Evolutionary conservation across 2,113 vertebrate genomes (phyloP), one percentile per base, ranked within the genome.

Genomic region (Halichoeres trimaculatus): DNA sequence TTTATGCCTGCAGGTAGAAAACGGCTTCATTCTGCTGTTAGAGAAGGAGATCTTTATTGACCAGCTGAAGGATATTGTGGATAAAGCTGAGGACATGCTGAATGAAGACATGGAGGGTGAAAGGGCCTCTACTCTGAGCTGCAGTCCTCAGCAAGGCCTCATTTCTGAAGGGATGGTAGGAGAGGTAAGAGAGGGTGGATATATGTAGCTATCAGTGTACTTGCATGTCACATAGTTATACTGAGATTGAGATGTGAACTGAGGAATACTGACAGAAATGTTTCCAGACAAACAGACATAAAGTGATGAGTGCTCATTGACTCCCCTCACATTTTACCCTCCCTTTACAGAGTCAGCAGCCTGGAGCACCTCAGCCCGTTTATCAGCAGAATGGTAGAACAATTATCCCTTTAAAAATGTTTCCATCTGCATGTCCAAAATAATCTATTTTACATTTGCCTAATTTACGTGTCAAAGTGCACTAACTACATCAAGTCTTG

Each of bases 1-100:
- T 38, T 3, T 76, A 10, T 63, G 54, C 41, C 60, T 80, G 2
- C 53, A 99, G 98, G 98, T 98, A 22, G 98, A 98, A 74, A 98
- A 99, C 23, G 97, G 96, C 72, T 99, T 99, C 76, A 99, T 99
- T 89, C 83, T 99, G 58, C 94, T 90, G 19, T 90, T 94, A 1
- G 98, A 99, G 87, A 97, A 98, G 72, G 98, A 99, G 86, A 95
- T 95, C 0, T 99, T 99, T 63, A 99, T 99, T 10, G 98, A 99
- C 73, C 98, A 99, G 89, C 95, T 99, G 79, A 99, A 99, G 86
- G 98, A 99, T 65, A 96, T 99, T 23, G 96, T 99, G 78, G 98
- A 99, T 90, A 99, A 99, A 90, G 98, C 97, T 2, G 98, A 99
- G 89, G 98, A 99, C 89, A 96, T 99, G 96, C 93, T 99, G 43